phyloP scores from a whole-genome alignment of 2,113 vertebrate species.

The Telmatochromis brachygnathus region DNA sequence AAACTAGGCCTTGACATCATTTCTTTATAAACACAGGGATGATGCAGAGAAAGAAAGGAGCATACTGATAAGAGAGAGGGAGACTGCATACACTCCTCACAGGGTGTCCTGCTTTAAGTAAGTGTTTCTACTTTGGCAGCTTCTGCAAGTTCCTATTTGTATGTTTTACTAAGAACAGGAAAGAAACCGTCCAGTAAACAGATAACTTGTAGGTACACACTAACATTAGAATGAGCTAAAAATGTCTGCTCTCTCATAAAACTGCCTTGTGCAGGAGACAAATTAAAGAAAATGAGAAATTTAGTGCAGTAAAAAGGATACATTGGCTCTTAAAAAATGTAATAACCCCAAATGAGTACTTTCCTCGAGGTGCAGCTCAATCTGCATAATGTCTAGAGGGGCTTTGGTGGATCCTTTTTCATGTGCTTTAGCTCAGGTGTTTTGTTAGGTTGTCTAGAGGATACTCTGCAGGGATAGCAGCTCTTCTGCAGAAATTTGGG shows the following conservation, averaged over 20 bases:
- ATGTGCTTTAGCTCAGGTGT: neutral
- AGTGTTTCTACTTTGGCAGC: conserved; percentile 4
- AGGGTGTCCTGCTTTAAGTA: neutral
- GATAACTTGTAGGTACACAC: neutral
- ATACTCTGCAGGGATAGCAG: neutral
- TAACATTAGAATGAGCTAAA: conserved; percentile 6
- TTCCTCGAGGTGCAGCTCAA: neutral
- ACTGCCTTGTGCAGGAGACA: neutral
- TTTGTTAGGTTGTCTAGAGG: neutral
- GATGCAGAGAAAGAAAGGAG: neutral
- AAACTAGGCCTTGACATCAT: conserved; percentile 22
- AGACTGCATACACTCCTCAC: neutral
- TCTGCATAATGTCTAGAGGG: neutral
- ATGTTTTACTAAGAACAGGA: conserved; percentile 25
- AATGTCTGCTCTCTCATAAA: conserved; percentile 21
- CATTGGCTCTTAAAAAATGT: neutral
- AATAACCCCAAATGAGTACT: neutral
- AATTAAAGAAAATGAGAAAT: neutral
- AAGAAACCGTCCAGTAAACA: conserved; percentile 19
- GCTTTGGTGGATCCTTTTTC: neutral
- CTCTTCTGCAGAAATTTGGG: neutral
- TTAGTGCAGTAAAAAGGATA: neutral
- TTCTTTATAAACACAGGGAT: conserved; percentile 14
- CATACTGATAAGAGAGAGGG: neutral
- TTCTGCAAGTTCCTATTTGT: neutral